Base-by-base conservation (phyloP, 2,888 invertebrate genomes). In the Laspeyria flexula region DNA sequence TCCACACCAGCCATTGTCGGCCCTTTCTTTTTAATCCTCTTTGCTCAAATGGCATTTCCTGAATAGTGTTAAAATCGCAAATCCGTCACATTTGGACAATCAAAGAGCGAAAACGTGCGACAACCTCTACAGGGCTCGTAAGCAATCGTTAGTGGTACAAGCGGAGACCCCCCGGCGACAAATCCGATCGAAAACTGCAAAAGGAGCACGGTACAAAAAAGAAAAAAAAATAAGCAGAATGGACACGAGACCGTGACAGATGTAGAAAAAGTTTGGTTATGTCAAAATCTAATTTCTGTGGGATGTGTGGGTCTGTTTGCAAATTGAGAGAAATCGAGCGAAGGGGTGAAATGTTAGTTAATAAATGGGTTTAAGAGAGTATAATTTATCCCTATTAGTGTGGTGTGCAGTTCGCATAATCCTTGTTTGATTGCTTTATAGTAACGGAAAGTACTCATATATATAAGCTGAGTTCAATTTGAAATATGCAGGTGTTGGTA, bases 211-310 rank as follows among this genome's bases (percentile, higher is more conserved):
- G 59, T 73, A 81, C 81, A 82, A 73, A 71, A 59, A 35, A 3
- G 5, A 72, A 71, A 73, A 73, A 71, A 80, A 81, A 79, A 74
- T 65, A 65, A 72, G 65, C 76, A 71, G 79, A 79, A 83, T 78
- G 84, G 87, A 86, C 90, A 88, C 89, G 88, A 84, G 87, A 76
- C 83, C 56, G 68, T 78, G 87, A 85, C 90, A 91, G 90, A 90
- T 91, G 90, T 79, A 71, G 67, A 44, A 83, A 82, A 77, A 64
- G 65, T 48, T 65, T 70, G 65, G 60, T 66, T 71, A 66, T 72
- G 78, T 77, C 63, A 65, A 83, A 85, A 86, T 83, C 81, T 83
- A 77, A 77, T 88, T 86, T 77, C 73, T 60, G 55, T 75, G 75
- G 80, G 81, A 83, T 81, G 78, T 71, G 77, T 2, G n/a, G 76